A percentile compares a stretch with the other conserved stretches of the same genome.
Conservation (phyloP, 2,113 vertebrate genomes). For the Ammodytes dubius region DNA sequence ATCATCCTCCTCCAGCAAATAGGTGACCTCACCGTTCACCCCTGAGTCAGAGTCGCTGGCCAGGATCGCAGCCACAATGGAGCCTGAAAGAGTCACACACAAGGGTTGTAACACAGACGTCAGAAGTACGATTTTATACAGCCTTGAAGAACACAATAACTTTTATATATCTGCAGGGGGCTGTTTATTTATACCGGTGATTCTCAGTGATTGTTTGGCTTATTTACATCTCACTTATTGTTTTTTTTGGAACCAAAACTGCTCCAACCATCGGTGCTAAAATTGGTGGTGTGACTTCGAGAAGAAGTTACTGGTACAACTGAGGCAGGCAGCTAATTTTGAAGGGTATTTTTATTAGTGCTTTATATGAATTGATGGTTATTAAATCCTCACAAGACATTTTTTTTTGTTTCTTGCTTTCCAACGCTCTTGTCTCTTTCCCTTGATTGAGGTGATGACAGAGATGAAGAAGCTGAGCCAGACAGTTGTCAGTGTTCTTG, state of each 20-base stretch:
- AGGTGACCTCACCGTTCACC: constrained; percentile 94
- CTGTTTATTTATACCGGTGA: constrained; percentile 43
- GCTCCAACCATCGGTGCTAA: not conserved
- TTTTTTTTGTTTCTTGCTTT: constrained; percentile 17
- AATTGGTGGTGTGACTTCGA: not conserved
- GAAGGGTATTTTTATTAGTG: constrained; percentile 19
- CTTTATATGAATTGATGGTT: constrained; percentile 19
- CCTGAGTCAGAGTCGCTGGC: constrained; percentile 95
- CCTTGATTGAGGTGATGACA: constrained; percentile 7
- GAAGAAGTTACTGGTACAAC: not conserved
- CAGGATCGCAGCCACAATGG: constrained; percentile 94
- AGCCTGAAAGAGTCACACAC: constrained; percentile 83
- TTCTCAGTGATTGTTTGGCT: constrained; percentile 10
- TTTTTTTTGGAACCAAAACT: constrained; percentile 6
- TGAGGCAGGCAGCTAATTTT: constrained; percentile 15
- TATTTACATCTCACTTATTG: not conserved
- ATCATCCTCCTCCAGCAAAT: constrained; percentile 93
- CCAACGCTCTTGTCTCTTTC: not conserved
- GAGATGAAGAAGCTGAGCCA: constrained; percentile 13
- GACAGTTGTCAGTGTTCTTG: constrained; percentile 45
- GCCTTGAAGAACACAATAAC: constrained; percentile 10
- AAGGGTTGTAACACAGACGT: constrained; percentile 35
- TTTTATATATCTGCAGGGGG: constrained; percentile 44
- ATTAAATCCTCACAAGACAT: constrained; percentile 8
- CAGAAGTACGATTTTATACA: constrained; percentile 38